Base-by-base conservation (phyloP, 1,140 invertebrate species). In the Aphaenogaster rudis region DNA sequence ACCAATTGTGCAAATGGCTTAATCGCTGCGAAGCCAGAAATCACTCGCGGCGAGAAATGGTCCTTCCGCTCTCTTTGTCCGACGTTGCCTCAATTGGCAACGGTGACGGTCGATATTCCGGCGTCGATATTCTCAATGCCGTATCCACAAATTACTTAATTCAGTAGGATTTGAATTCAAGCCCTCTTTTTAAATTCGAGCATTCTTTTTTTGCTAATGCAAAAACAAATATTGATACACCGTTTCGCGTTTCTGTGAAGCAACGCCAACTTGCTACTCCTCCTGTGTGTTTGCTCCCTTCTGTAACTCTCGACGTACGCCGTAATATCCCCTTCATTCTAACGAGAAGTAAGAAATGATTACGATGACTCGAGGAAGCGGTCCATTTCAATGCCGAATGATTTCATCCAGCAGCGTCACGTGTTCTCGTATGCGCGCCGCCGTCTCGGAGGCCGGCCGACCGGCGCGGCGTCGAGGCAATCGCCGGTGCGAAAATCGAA, bases 1-100 rank as follows among this genome's bases (percentile, higher is more conserved):
- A 59, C 50, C 71, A 87, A 87, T 84, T 74, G 67, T 48, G 33
- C 80, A 39, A 85, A 87, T 57, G 48, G 57, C 80, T 85, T 79
- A 85, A 72, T 87, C 69, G 21, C 52, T 17, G 5, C 36, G 9
- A 28, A 71, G 36, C 39, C 17, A 50, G 79, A 71, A 45, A 57
- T 74, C 80, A 42, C 17, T 28, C 21, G 79, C 28, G 52, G 42
- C 52, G 52, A 59, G 67, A 48, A 74, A 72, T 21, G 17, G 48
- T 42, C 8, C 33, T 42, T 9, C 36, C 48, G 8, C n/a, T 45
- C 21, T 64, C 59, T 64, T 33, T 45, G 21, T 33, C n/a, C 72
- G 52, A 48, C 9, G 13, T n/a, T 61, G 9, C 17, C 17, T 66
- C 36, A 17, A 42, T 39, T 5, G 64, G 33, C 33, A 17, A 36